Conservation (phyloP, 2,113 vertebrate genomes). For the Tetraodon nigroviridis region DNA sequence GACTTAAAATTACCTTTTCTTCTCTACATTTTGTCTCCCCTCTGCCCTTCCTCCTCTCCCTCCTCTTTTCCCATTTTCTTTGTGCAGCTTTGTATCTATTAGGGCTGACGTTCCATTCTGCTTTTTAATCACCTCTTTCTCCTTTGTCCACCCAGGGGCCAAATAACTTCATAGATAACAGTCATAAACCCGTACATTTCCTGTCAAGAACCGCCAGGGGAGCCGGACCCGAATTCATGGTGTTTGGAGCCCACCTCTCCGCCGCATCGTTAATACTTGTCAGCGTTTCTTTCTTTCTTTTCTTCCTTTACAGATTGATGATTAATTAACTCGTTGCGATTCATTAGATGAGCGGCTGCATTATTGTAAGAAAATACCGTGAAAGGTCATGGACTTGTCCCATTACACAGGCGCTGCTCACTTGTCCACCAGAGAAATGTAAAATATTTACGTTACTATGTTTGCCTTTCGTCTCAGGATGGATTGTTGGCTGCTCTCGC, state of each 20-base stretch:
- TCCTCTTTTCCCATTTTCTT: slow-evolving; percentile 47
- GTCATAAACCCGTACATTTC: slow-evolving; percentile 41
- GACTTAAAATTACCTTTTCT: slow-evolving; percentile 28
- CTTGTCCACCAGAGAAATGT: no score
- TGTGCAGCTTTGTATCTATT: slow-evolving; percentile 68
- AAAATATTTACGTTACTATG: no score
- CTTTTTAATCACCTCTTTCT: slow-evolving; percentile 68
- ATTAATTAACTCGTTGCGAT: no score
- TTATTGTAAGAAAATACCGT: no score
- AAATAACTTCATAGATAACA: slow-evolving; percentile 62
- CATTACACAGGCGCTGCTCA: no score
- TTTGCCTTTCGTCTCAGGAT: no score
- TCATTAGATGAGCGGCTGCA: no score
- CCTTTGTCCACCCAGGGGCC: slow-evolving; percentile 58
- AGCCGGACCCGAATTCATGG: slow-evolving; percentile 44
- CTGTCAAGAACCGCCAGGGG: slow-evolving; percentile 30
- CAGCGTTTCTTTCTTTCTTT: background rate
- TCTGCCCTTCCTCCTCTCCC: slow-evolving; percentile 22
- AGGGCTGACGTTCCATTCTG: slow-evolving; percentile 73
- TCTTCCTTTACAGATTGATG: background rate
- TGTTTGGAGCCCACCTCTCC: slow-evolving; percentile 1
- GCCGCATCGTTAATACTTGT: background rate
- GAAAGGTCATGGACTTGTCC: no score
- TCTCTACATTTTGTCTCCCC: slow-evolving; percentile 12
- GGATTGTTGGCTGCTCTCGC: no score